These are phyloP conservation scores for Patiria miniata DNA, from an alignment of 35 echinoderm and acorn worm genomes.

Conservation along the genomic window DNA sequence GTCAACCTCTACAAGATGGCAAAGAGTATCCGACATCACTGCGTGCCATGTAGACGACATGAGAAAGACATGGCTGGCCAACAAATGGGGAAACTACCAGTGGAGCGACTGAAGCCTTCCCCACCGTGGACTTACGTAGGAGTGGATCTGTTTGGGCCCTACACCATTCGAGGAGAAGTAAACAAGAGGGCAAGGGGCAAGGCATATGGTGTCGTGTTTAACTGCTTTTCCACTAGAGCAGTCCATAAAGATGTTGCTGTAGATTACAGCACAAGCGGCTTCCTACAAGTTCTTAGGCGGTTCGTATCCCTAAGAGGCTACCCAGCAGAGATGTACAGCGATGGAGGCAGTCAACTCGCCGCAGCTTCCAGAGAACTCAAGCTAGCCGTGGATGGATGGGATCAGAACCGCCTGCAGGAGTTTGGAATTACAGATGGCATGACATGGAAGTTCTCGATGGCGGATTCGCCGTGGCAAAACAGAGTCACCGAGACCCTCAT, in stretches of 20 bases:
- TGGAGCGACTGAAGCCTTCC: constrained; percentile 29
- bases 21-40: constrained; percentile 23
- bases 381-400: neutral
- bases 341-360: constrained; percentile 42
- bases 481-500: constrained; percentile 57
- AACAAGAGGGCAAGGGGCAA: constrained; percentile 52
- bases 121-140: constrained; percentile 62
- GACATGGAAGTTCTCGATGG: constrained; percentile 52
- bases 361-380: constrained; percentile 34
- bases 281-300: constrained; percentile 39
- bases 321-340: constrained; percentile 48
- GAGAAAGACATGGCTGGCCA: constrained; percentile 26
- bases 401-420: neutral
- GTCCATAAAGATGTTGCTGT: constrained; percentile 18
- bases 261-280: constrained; percentile 21
- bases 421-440: constrained; percentile 31
- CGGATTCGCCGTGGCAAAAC: constrained; percentile 50
- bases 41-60: constrained; percentile 33
- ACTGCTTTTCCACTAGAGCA: constrained; percentile 34
- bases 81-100: constrained; percentile 55
- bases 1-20: constrained; percentile 4
- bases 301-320: constrained; percentile 54
- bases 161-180: constrained; percentile 39
- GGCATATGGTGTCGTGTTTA: constrained; percentile 52
- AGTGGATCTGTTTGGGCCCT: constrained; percentile 65